phyloP scores from a whole-genome alignment of 2,888 invertebrate genomes.

The Galeruca laticollis region DNA sequence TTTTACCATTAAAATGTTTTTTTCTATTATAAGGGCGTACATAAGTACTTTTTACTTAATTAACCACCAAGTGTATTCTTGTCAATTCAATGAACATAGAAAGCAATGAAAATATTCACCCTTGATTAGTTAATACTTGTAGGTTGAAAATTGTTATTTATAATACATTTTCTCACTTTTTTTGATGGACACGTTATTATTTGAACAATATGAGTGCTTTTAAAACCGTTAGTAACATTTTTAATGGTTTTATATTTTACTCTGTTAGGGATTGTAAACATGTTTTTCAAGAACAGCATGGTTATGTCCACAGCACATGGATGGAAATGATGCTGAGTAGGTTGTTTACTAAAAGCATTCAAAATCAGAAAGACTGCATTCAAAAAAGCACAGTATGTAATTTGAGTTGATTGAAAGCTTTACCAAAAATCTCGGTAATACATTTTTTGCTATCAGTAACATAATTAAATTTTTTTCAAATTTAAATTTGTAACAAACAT shows the following conservation, averaged over 20 bases:
- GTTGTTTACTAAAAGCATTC: constrained; percentile 51
- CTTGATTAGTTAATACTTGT: too few species aligned
- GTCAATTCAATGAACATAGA: too few species aligned
- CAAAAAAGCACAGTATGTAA: constrained; percentile 44
- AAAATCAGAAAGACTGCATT: constrained; percentile 31
- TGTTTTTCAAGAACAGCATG: constrained; percentile 24
- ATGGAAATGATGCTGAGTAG: constrained; percentile 53
- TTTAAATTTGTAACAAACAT: not conserved
- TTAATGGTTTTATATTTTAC: not conserved
- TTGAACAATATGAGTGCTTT: too few species aligned
- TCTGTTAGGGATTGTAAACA: constrained; percentile 14
- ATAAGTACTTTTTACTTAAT: not conserved
- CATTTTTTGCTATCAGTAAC: not conserved
- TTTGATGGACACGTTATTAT: too few species aligned
- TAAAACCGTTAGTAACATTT: too few species aligned
- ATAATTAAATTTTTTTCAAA: not conserved
- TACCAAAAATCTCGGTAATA: constrained; percentile 16
- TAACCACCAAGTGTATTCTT: too few species aligned
- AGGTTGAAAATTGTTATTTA: too few species aligned
- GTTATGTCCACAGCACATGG: constrained; percentile 45
- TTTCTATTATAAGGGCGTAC: too few species aligned
- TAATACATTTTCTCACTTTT: too few species aligned
- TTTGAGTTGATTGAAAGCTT: constrained; percentile 17
- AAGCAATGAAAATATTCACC: too few species aligned
- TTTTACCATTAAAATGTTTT: too few species aligned